Evolutionary conservation across 2,888 invertebrate species (phyloP).

Genomic region (Fragum whitleyi): DNA sequence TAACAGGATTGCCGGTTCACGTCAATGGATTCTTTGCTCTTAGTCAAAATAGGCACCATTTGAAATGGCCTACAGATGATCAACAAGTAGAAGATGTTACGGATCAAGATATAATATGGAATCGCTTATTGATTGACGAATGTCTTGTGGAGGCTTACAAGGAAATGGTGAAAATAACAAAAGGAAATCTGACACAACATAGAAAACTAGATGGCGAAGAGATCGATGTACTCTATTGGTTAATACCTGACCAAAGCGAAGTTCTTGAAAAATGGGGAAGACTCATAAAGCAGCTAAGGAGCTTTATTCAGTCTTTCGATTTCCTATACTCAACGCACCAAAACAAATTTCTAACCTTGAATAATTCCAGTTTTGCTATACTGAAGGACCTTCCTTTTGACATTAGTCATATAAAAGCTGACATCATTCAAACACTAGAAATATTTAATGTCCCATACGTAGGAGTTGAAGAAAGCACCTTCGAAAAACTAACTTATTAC

Average conservation of each 20-base stretch:
- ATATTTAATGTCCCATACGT: conserved; percentile 26
- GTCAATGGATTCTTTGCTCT: conserved; percentile 83
- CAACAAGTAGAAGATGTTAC: conserved; percentile 45
- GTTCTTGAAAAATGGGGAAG: conserved; percentile 46
- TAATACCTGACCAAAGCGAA: background rate
- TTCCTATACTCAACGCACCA: conserved; percentile 47
- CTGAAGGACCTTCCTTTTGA: background rate
- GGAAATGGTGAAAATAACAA: background rate
- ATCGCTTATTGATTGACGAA: conserved; percentile 74
- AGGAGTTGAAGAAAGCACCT: conserved; percentile 20
- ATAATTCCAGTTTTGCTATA: conserved; percentile 38
- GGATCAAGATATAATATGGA: conserved; percentile 77
- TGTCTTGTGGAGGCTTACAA: conserved; percentile 71
- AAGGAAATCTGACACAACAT: background rate
- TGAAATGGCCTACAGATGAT: conserved; percentile 81
- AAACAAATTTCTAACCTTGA: conserved; percentile 27
- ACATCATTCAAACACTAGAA: conserved; percentile 20
- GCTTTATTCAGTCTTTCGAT: conserved; percentile 20
- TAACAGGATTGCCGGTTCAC: conserved; percentile 81
- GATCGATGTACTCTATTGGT: background rate
- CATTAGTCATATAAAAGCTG: background rate
- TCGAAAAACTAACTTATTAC: conserved; percentile 16
- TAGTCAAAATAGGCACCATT: conserved; percentile 79
- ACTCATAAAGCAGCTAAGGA: background rate
- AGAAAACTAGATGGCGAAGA: background rate